These are phyloP conservation scores for Zelostemma sp. DNA, from an alignment of 1,140 invertebrate genomes.

Conservation along the genomic window DNA sequence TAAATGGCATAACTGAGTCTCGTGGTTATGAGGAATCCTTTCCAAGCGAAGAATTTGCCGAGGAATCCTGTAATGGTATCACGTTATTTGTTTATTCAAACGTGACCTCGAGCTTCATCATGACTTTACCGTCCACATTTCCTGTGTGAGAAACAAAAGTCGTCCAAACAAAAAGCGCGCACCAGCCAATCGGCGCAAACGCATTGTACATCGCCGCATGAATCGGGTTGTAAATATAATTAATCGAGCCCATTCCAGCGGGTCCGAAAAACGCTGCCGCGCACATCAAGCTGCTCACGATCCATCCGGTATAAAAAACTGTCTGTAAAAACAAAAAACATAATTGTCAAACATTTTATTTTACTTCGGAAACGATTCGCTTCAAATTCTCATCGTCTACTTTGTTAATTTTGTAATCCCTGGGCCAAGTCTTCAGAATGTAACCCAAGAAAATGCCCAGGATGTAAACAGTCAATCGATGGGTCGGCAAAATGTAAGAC, in stretches of 20 bases:
- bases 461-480: conserved; percentile 78
- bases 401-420: conserved; percentile 64
- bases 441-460: conserved; percentile 77
- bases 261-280: conserved; percentile 74
- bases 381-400: conserved; percentile 41
- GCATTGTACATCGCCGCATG: conserved; percentile 80
- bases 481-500: conserved; percentile 78
- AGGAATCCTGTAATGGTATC: conserved; percentile 65
- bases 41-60: conserved; percentile 72
- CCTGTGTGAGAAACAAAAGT: conserved; percentile 75
- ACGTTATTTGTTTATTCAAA: conserved; percentile 1
- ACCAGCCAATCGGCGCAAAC: conserved; percentile 80
- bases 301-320: conserved; percentile 74
- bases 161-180: conserved; percentile 77
- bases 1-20: conserved; percentile 77
- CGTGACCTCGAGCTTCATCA: too few relatives aligned
- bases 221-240: conserved; percentile 75
- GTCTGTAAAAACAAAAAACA: conserved; percentile 59
- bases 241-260: conserved; percentile 75
- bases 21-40: conserved; percentile 74
- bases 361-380: conserved; percentile 3
- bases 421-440: conserved; percentile 70
- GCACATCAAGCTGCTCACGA: conserved; percentile 66
- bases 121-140: conserved; percentile 70
- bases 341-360: conserved; percentile 3